Base-by-base conservation (phyloP, 2,888 invertebrate species). In the Crioceris asparagi region DNA sequence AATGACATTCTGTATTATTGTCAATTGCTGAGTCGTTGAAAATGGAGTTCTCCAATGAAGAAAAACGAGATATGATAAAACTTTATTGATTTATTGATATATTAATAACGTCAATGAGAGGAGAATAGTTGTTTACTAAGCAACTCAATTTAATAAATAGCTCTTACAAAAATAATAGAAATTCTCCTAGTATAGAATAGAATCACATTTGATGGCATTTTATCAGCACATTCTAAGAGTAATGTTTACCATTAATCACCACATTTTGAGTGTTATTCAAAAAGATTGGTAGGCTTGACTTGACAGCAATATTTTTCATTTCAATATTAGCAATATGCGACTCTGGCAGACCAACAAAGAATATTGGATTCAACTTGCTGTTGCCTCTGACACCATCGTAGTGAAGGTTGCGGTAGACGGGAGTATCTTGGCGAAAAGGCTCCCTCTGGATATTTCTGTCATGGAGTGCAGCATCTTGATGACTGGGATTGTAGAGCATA, bases 231-330 rank as follows among this genome's bases (percentile, higher is more conserved):
- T n/a, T n/a, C n/a, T n/a, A n/a, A n/a, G n/a, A n/a, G n/a, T n/a
- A n/a, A n/a, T n/a, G n/a, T n/a, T 27, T 27, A 15, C 27, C 27
- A 27, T 27, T 27, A 27, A 27, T 27, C 11, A 27, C 27, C 12
- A 27, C 7, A 27, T 27, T 27, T 11, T 11, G 12, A 14, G 27
- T 27, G 15, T 27, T 27, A 12, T 27, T 27, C 11, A 27, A 12
- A 11, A 27, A 27, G 6, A 27, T 12, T 5, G 12, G 14, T 14
- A 27, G 11, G 14, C 15, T 27, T 14, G 27, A 27, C 7, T 27
- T 10, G 4, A 27, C 7, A 12, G 12, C 5, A 3, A 27, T 15
- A 27, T 27, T 11, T 8, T 12, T 11, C 5, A 27, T 14, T 12
- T 12, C 15, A 11, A 27, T 27, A 27, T 27, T 27, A 12, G 12